phyloP scores from a whole-genome alignment of 1,140 invertebrate genomes.

The Probaryconus sp. region DNA sequence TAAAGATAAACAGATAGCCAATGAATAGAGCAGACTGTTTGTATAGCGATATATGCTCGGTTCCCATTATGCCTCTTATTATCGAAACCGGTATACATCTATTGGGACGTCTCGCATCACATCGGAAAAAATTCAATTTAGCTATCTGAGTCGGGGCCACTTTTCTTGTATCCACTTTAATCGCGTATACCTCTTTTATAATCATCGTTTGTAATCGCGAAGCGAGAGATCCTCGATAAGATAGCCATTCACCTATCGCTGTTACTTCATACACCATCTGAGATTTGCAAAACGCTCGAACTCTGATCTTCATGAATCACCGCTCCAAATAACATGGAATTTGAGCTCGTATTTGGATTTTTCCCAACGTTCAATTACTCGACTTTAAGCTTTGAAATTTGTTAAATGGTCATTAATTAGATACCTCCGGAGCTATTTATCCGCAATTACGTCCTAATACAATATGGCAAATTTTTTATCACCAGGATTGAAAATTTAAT shows the following conservation, averaged over 20 bases:
- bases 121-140: constrained; percentile 46
- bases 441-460: no score
- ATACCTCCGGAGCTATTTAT: no score
- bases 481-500: constrained; percentile 9
- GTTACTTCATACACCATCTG: no score
- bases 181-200: constrained; percentile 31
- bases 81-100: neutral
- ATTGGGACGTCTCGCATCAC: constrained; percentile 9
- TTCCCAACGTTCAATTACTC: constrained; percentile 31
- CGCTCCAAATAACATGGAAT: constrained; percentile 54
- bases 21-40: constrained; percentile 19
- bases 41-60: constrained; percentile 13
- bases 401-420: no score
- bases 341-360: constrained; percentile 51
- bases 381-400: no score
- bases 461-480: constrained; percentile 5
- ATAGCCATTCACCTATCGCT: constrained; percentile 45
- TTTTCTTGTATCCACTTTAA: constrained; percentile 47
- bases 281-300: constrained; percentile 25
- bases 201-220: constrained; percentile 47
- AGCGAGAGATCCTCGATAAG: constrained; percentile 52
- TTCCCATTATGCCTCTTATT: constrained; percentile 11
- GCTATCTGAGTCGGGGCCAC: constrained; percentile 19
- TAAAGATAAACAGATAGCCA: no score
- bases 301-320: constrained; percentile 44